Percentiles rank a stretch among this genome's conserved stretches.
These are phyloP conservation scores for Pissodes strobi DNA, from an alignment of 1,140 invertebrate genomes.

Conservation along the genomic window DNA sequence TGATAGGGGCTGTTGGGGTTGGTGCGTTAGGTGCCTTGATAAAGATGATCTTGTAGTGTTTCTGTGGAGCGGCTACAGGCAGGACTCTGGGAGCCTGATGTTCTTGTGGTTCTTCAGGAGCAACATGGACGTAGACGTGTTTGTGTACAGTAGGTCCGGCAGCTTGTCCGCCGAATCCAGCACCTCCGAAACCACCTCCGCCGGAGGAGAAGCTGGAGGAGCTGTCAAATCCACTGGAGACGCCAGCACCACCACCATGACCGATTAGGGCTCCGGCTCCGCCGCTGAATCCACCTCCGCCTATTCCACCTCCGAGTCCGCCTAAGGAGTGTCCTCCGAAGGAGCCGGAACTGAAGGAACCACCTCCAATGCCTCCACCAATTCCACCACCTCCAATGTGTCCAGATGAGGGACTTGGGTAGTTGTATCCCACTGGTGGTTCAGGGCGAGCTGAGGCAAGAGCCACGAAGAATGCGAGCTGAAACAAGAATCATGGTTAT, in stretches of 20 bases:
- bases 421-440: constrained; percentile 34
- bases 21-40: constrained; percentile 82
- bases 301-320: background rate
- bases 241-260: background rate
- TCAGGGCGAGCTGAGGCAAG: constrained; percentile 37
- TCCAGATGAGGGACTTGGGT: constrained; percentile 15
- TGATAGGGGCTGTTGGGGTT: constrained; percentile 71
- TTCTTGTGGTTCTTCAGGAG: constrained; percentile 71
- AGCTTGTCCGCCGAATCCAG: background rate
- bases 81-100: constrained; percentile 54
- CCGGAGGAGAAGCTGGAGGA: constrained; percentile 15
- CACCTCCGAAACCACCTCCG: constrained; percentile 21
- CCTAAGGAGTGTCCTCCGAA: background rate
- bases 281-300: background rate
- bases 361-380: background rate
- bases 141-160: constrained; percentile 61
- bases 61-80: constrained; percentile 66
- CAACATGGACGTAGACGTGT: constrained; percentile 73
- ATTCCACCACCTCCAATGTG: background rate
- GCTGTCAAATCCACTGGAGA: constrained; percentile 83
- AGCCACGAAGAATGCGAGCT: constrained; percentile 34
- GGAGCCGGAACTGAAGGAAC: background rate
- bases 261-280: background rate
- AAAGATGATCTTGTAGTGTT: constrained; percentile 88
- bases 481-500: constrained; percentile 25